phyloP scores from a whole-genome alignment of 2,888 invertebrate species.

The Hedychridium roseum region DNA sequence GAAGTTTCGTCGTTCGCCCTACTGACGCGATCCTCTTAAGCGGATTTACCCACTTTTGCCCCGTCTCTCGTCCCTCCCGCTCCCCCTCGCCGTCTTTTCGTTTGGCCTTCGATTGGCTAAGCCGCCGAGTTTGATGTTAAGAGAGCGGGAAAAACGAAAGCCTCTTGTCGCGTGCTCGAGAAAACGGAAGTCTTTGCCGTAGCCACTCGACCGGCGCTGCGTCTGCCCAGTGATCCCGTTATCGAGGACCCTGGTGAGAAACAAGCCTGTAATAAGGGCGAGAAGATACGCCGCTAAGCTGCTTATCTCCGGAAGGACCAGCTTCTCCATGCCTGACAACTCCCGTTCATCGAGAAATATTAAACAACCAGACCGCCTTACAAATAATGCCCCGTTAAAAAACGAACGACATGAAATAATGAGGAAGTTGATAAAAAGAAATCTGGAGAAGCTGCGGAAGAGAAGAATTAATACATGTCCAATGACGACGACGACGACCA shows the following conservation, averaged over 20 bases:
- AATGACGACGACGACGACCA: too few species aligned
- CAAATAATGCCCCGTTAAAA: too few species aligned
- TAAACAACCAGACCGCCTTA: too few species aligned
- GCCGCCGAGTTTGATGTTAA: slow-evolving; percentile 20
- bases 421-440: too few species aligned
- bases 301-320: slow-evolving; percentile 39
- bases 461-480: too few species aligned
- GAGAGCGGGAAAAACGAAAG: slow-evolving; percentile 22
- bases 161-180: slow-evolving; percentile 31
- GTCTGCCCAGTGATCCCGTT: slow-evolving; percentile 42
- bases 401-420: too few species aligned
- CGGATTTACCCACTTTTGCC: slow-evolving; percentile 5
- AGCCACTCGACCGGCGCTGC: neutral
- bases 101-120: slow-evolving; percentile 29
- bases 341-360: slow-evolving; percentile 18
- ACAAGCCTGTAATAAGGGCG: slow-evolving; percentile 47
- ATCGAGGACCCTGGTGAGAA: slow-evolving; percentile 31
- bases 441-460: too few species aligned
- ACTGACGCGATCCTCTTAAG: slow-evolving; percentile 1
- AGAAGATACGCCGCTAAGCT: slow-evolving; percentile 45
- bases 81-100: too few species aligned
- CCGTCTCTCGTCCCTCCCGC: neutral
- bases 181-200: slow-evolving; percentile 33
- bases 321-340: neutral
- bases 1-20: slow-evolving; percentile 8